A percentile compares a stretch with the other conserved stretches of the same genome.
Evolutionary conservation across 2,888 invertebrate species (phyloP).

Genomic region (Nymphalis c-album): DNA sequence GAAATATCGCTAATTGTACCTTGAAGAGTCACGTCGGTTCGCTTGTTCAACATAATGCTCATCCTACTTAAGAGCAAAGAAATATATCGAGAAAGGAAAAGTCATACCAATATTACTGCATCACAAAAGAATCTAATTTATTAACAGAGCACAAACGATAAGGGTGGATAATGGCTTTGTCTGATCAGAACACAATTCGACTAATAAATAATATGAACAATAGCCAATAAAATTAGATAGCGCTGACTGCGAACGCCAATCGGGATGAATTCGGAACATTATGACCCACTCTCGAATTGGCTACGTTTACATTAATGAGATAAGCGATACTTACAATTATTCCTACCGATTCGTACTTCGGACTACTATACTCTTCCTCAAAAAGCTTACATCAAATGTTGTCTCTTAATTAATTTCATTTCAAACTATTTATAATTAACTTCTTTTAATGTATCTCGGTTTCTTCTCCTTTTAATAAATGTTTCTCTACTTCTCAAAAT

Average conservation of each 20-base stretch:
- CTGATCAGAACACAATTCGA: conserved; percentile 72
- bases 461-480: no score
- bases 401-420: no score
- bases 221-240: conserved; percentile 75
- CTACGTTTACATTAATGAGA: conserved; percentile 34
- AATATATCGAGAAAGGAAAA: conserved; percentile 14
- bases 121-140: conserved; percentile 58
- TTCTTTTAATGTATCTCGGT: no score
- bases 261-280: conserved; percentile 43
- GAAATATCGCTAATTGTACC: no score
- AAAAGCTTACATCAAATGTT: no score
- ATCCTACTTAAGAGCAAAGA: not conserved
- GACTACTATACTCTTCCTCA: no score
- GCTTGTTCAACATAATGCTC: not conserved
- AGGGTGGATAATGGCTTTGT: conserved; percentile 64
- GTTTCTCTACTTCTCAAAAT: no score
- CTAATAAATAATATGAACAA: conserved; percentile 77
- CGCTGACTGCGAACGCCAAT: conserved; percentile 60
- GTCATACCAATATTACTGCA: conserved; percentile 14
- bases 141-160: conserved; percentile 67
- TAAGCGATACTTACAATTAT: conserved; percentile 16
- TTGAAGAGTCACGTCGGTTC: no score
- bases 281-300: conserved; percentile 21
- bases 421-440: no score
- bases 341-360: not conserved